phyloP scores from a whole-genome alignment of 2,888 invertebrate species.

The Blastobasis lacticolella region DNA sequence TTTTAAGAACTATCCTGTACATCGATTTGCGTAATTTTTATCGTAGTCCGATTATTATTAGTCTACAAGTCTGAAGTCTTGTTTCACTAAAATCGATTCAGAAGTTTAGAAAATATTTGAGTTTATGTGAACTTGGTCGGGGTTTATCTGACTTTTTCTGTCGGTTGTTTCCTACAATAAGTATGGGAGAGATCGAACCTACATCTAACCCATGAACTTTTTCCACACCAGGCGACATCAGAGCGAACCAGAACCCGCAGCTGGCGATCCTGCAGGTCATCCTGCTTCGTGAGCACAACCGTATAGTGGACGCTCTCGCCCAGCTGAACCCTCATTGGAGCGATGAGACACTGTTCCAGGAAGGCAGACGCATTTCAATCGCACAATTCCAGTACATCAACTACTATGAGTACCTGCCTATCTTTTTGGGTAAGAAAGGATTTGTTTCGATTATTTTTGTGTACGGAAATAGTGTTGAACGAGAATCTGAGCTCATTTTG shows the following conservation, averaged over 20 bases:
- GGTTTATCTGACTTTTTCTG: too few species aligned
- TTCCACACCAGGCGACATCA: conserved; percentile 73
- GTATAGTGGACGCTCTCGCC: conserved; percentile 75
- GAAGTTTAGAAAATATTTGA: too few species aligned
- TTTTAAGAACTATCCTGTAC: too few species aligned
- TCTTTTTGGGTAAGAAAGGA: conserved; percentile 77
- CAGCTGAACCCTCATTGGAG: conserved; percentile 83
- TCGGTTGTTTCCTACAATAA: too few species aligned
- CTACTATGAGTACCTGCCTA: conserved; percentile 85
- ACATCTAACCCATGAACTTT: neutral
- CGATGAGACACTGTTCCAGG: conserved; percentile 83
- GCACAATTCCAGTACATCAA: conserved; percentile 83
- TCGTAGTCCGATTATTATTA: too few species aligned
- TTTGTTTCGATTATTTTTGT: too few species aligned
- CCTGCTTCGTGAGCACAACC: conserved; percentile 82
- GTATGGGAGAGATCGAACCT: neutral
- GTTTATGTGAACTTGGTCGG: too few species aligned
- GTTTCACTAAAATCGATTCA: too few species aligned
- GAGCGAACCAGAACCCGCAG: conserved; percentile 83
- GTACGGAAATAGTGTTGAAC: too few species aligned
- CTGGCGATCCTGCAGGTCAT: conserved; percentile 80
- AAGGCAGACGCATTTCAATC: conserved; percentile 79
- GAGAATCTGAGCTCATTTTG: too few species aligned
- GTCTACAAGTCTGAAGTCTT: too few species aligned
- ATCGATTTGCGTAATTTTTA: too few species aligned